Percentiles rank a stretch among this genome's conserved stretches.
Evolutionary conservation across 2,888 invertebrate genomes (phyloP).

Genomic region (Antheraea yamamai): DNA sequence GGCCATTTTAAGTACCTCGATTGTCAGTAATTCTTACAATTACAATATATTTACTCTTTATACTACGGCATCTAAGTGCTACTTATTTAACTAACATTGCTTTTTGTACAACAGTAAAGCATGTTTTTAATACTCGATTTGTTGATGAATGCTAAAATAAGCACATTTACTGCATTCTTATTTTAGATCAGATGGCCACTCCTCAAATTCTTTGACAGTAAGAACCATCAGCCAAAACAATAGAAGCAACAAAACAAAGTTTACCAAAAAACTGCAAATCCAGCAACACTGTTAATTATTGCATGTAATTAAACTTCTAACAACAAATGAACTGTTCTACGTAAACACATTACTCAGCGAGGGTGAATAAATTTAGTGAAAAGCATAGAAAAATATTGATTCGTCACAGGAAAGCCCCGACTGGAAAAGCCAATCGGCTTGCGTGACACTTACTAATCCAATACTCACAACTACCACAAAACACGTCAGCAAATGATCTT

Average conservation of each 20-base stretch:
- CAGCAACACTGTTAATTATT: not conserved
- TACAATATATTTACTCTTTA: too few relatives aligned
- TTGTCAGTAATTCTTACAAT: too few relatives aligned
- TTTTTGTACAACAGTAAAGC: too few relatives aligned
- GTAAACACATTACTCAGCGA: not conserved
- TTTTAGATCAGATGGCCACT: not conserved
- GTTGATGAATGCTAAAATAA: not conserved
- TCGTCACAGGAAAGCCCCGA: slow-evolving; percentile 1
- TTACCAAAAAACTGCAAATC: too few relatives aligned
- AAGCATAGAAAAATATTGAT: not conserved
- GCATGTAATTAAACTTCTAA: too few relatives aligned
- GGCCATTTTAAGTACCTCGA: too few relatives aligned
- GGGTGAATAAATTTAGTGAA: not conserved
- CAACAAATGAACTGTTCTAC: not conserved
- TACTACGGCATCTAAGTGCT: too few relatives aligned
- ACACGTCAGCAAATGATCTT: not conserved
- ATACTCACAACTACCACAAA: not conserved
- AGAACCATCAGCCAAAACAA: not conserved
- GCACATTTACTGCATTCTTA: not conserved
- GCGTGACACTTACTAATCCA: not conserved
- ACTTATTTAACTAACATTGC: too few relatives aligned
- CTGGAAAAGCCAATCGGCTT: not conserved
- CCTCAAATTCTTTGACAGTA: not conserved
- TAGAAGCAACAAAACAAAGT: too few relatives aligned
- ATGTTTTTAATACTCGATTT: too few relatives aligned